These are phyloP conservation scores for Spodoptera littoralis DNA, from an alignment of 2,888 invertebrate species.

Conservation along the genomic window DNA sequence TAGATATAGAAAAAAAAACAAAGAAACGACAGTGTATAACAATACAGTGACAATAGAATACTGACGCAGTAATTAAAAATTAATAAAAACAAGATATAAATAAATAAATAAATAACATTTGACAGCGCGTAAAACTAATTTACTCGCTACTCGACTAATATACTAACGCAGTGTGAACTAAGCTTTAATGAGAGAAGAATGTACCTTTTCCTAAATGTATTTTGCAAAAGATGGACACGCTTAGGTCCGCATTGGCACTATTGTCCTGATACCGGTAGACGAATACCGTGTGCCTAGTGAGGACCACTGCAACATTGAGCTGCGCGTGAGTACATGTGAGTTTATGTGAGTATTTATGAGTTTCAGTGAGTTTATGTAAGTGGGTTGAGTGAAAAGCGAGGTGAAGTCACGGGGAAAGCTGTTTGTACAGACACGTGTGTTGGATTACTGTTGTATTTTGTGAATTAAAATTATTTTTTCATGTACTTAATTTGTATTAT, in stretches of 20 bases:
- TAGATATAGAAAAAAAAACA: too few species aligned
- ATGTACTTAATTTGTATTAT: not conserved
- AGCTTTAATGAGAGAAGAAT: conserved; percentile 57
- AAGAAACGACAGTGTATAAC: too few species aligned
- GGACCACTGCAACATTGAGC: conserved; percentile 85
- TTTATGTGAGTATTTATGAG: conserved; percentile 51
- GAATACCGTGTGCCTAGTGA: conserved; percentile 86
- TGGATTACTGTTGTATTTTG: too few species aligned
- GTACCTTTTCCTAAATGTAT: conserved; percentile 89
- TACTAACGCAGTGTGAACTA: too few species aligned
- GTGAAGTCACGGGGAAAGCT: conserved; percentile 28
- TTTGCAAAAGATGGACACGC: conserved; percentile 88
- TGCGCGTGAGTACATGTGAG: conserved; percentile 55
- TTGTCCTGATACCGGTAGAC: conserved; percentile 87
- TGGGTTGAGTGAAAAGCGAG: conserved; percentile 31
- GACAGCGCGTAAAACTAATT: too few species aligned
- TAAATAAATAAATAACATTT: too few species aligned
- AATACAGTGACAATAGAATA: too few species aligned
- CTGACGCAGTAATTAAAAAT: too few species aligned
- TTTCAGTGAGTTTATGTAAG: conserved; percentile 44
- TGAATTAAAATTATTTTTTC: too few species aligned
- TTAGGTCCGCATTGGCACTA: conserved; percentile 85
- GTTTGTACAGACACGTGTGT: not conserved
- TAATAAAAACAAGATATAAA: too few species aligned
- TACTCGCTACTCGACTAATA: too few species aligned